A percentile compares a stretch with the other conserved stretches of the same genome.
These are phyloP conservation scores for Labeo rohita DNA, from an alignment of 2,113 vertebrate species.

Conservation along the genomic window DNA sequence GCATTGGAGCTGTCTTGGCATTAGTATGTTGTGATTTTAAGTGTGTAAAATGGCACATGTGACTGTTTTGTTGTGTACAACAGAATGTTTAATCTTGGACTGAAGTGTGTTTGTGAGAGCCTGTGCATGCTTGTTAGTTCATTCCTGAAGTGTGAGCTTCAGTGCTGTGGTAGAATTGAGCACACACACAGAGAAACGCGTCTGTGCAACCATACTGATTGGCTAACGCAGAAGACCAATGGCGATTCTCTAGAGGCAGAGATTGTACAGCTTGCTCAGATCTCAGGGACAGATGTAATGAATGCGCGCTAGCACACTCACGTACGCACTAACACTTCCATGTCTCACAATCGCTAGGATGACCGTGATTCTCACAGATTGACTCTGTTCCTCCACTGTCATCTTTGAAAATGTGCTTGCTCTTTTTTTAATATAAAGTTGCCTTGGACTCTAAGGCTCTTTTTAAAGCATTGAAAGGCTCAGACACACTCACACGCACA, in stretches of 20 bases:
- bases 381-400: neutral
- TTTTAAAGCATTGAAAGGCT: neutral
- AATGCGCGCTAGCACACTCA: neutral
- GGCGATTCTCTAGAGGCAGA: neutral
- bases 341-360: neutral
- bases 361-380: neutral
- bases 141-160: neutral
- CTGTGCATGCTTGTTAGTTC: neutral
- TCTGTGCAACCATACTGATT: neutral
- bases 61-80: neutral
- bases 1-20: neutral
- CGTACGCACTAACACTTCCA: neutral
- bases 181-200: neutral
- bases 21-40: neutral
- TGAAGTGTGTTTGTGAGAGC: neutral
- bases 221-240: neutral
- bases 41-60: neutral
- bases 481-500: neutral
- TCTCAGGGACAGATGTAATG: conserved; percentile 27
- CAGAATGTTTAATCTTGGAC: neutral
- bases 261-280: neutral
- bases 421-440: neutral
- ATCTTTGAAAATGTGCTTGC: neutral
- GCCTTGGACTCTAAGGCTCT: neutral
- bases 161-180: neutral